Evolutionary conservation across 2,113 vertebrate genomes (phyloP).

Genomic region (Ranitomeya variabilis): DNA sequence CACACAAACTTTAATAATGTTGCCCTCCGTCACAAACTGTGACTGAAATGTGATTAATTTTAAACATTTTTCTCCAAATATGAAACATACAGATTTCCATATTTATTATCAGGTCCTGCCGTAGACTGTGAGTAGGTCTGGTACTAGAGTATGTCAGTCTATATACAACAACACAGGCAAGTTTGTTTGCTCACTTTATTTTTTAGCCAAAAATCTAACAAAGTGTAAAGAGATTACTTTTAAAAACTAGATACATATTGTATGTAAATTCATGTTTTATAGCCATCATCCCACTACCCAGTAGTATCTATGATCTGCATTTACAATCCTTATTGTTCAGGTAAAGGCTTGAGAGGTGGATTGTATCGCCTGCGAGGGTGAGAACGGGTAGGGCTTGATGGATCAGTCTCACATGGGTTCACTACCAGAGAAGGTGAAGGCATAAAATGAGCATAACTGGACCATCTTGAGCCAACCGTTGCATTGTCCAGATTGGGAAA

Average conservation of each 20-base stretch:
- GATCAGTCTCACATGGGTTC: constrained; percentile 85
- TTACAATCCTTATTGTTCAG: constrained; percentile 81
- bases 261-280: background rate
- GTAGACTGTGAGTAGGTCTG: background rate
- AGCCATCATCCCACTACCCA: background rate
- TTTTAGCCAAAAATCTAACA: too few species aligned
- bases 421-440: constrained; percentile 88
- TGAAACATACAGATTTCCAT: background rate
- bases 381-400: constrained; percentile 78
- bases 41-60: background rate
- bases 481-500: constrained; percentile 91
- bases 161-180: background rate
- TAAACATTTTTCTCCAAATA: background rate
- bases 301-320: constrained; percentile 57
- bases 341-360: constrained; percentile 80
- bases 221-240: too few species aligned
- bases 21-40: background rate
- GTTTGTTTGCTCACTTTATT: too few species aligned
- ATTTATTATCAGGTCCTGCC: background rate
- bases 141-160: background rate
- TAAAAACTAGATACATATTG: background rate
- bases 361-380: constrained; percentile 78
- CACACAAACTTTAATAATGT: too few species aligned
- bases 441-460: constrained; percentile 89
- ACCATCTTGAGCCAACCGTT: constrained; percentile 85